Evolutionary conservation across 2,888 invertebrate species (phyloP).

Genomic region (Rhodophaea formosa): DNA sequence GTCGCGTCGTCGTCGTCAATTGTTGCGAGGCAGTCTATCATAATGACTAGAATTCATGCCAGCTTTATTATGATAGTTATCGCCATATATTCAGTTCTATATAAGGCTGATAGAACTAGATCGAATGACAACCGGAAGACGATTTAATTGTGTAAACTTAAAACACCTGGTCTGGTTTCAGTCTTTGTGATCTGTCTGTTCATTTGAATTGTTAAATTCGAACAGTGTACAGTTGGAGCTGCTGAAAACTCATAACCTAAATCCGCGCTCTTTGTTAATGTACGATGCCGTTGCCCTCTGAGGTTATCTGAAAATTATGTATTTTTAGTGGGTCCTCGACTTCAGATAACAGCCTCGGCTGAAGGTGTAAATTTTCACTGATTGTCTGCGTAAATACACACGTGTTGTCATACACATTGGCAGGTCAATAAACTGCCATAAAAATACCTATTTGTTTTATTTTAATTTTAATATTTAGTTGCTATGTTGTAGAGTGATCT

Average conservation of each 20-base stretch:
- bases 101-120: neutral
- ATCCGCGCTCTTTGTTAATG: conserved; percentile 53
- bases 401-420: conserved; percentile 43
- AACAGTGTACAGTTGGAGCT: conserved; percentile 41
- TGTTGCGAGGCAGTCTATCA: conserved; percentile 18
- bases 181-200: conserved; percentile 15
- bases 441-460: conserved; percentile 14
- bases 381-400: conserved; percentile 62
- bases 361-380: conserved; percentile 68
- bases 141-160: neutral
- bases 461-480: conserved; percentile 25
- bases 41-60: conserved; percentile 56
- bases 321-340: conserved; percentile 60
- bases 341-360: conserved; percentile 49
- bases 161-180: conserved; percentile 21
- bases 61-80: conserved; percentile 37
- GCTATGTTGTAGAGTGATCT: conserved; percentile 22
- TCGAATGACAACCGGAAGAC: neutral
- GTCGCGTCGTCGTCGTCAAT: conserved; percentile 54
- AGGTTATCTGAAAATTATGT: conserved; percentile 53
- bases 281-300: conserved; percentile 54
- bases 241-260: conserved; percentile 59
- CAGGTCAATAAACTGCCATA: conserved; percentile 55
- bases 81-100: neutral
- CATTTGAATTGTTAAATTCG: conserved; percentile 53